These are phyloP conservation scores for Cinclus mexicanus DNA, from an alignment of 2,113 vertebrate genomes.

Conservation along the genomic window DNA sequence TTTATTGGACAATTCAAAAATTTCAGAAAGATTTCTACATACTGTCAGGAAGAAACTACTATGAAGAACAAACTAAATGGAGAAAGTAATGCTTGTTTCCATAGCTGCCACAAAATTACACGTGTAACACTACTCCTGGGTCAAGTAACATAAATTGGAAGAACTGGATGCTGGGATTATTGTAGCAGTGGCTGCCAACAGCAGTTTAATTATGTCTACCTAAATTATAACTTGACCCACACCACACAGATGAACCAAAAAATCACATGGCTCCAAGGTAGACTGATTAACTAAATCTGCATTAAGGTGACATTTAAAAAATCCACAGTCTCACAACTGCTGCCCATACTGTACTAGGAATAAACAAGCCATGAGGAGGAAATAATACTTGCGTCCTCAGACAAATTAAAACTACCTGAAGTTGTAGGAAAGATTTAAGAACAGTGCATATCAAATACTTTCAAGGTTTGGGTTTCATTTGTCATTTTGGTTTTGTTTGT, in stretches of 20 bases:
- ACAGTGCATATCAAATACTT: background rate
- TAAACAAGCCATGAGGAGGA: background rate
- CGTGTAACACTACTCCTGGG: rapidly evolving
- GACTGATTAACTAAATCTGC: background rate
- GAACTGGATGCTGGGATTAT: background rate
- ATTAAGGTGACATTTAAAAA: background rate
- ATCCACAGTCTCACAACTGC: background rate
- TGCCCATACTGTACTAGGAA: background rate
- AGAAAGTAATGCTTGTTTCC: background rate
- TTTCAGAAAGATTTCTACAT: background rate
- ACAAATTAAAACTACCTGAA: background rate
- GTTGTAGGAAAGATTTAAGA: background rate
- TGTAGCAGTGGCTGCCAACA: background rate
- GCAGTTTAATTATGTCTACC: background rate
- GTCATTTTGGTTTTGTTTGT: background rate
- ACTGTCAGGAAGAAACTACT: background rate
- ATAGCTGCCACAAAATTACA: background rate
- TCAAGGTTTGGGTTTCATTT: background rate
- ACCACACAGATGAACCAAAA: background rate
- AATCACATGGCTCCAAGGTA: background rate
- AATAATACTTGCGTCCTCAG: background rate
- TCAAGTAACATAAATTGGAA: background rate
- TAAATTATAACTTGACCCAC: background rate
- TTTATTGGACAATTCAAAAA: background rate
- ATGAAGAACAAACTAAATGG: too few species aligned